Evolutionary conservation across 2,797 vertebrate genomes (phyloP).

Genomic region (Poecilia gillii): DNA sequence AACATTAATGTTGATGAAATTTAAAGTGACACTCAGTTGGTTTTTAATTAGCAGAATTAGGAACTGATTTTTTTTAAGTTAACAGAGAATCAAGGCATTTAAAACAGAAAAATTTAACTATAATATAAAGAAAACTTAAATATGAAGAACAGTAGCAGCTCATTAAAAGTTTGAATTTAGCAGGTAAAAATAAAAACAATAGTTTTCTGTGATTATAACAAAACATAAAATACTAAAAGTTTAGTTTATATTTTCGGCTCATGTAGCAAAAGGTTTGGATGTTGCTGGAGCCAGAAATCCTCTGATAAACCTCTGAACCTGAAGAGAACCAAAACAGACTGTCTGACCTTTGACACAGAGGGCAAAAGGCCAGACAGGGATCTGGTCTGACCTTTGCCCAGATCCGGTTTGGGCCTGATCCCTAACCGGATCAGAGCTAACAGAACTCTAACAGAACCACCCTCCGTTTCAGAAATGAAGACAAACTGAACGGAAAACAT

Average conservation of each 20-base stretch:
- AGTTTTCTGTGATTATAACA: too few relatives aligned
- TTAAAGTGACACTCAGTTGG: not conserved
- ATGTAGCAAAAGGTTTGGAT: too few relatives aligned
- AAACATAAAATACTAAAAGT: too few relatives aligned
- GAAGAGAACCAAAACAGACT: not conserved
- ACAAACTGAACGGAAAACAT: conserved; percentile 7
- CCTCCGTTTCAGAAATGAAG: conserved; percentile 21
- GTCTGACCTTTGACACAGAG: not conserved
- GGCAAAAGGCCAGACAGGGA: not conserved
- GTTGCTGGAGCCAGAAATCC: not conserved
- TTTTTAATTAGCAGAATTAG: too few relatives aligned
- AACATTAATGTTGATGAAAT: not conserved
- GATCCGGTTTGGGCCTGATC: too few relatives aligned
- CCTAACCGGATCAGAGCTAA: not conserved
- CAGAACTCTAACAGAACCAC: not conserved
- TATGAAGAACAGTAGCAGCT: not conserved
- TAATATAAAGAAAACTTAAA: not conserved
- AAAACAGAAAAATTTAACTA: not conserved
- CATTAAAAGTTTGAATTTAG: not conserved
- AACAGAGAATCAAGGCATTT: not conserved
- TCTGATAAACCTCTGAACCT: not conserved
- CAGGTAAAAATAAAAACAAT: too few relatives aligned
- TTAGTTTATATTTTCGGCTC: too few relatives aligned
- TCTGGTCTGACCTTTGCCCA: too few relatives aligned
- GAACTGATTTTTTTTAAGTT: not conserved